Evolutionary conservation across 1,140 invertebrate species (phyloP), one percentile per base, ranked within the genome.

Genomic region (Samia ricini): DNA sequence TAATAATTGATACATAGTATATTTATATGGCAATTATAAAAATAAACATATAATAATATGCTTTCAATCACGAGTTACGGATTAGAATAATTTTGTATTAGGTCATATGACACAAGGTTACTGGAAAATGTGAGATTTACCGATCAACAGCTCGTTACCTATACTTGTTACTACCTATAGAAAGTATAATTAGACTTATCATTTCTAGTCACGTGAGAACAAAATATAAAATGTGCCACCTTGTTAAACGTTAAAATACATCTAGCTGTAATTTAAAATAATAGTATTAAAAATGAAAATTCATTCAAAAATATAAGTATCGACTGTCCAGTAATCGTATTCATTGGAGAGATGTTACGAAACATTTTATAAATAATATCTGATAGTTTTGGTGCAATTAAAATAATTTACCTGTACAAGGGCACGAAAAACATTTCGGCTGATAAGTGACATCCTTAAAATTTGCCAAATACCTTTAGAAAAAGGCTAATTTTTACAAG

Each of bases 401-500:
- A 21, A 26, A 18, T 51, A 61, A 63, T 36, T 48, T 64, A 89
- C 87, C 87, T 89, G 87, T 21, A 81, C 56, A 36, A 89, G 65
- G 23, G 83, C 74, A 60, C 87, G 78, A 55, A 83, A 79, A 62
- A 87, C 58, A 63, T 88, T 89, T 72, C 85, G 82, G 52, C 73
- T 77, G 59, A 89, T 81, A 26, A 86, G 63, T 55, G 87, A 82
- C 87, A 88, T 85, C 3, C 18, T 74, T 57, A 23, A 42, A 65
- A 66, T 60, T 64, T 54, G 52, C 33, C 22, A 59, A 61, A 77
- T 72, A 76, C 66, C 65, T 73, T 74, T 61, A 20, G 23, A 54
- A 51, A 77, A 81, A 79, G 74, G 64, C 65, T 76, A 77, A 74
- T 72, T 77, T 64, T 71, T 69, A 12, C 57, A 52, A 66, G 71